Base-by-base conservation (phyloP, 2,113 vertebrate species). In the Prunella fulvescens region DNA sequence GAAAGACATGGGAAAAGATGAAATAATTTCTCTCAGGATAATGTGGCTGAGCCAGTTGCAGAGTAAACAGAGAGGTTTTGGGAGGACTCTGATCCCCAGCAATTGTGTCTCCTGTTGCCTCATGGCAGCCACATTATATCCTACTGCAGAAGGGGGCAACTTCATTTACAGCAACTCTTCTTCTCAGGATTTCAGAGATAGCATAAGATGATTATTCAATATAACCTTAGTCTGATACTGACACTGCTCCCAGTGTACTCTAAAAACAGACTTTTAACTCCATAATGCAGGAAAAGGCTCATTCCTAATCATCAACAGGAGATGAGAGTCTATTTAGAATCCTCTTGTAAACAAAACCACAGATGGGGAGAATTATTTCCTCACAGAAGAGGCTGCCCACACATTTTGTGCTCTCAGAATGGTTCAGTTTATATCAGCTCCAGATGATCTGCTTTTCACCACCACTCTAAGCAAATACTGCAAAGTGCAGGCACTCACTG, bases 241-340 rank as follows among this genome's bases (percentile, higher is more conserved):
- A 31, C 26, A 39, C 31, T 56, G 35, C 20, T 31, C 26, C 28
- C 61, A 65, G n/a, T 5, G 9, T 64, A 37, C 35, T 60, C 64
- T 20, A 51, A 62, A 69, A 86, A 13, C 6, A 70, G 85, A 80
- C 50, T 90, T 87, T 67, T 73, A 70, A 73, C 47, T 44, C 58
- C 39, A 20, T 61, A 57, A 61, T 35, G 61, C 69, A 70, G 45
- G 31, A 70, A 72, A 7, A 85, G 4, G 28, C 54, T 82, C 69
- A 53, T 70, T 66, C 53, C 58, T 80, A 70, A 62, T 64, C 71
- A 90, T 56, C 70, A 56, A 4, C 42, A 58, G 24, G 51, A 78
- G 54, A 67, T 42, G 50, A 82, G 35, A n/a, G 12, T 90, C 85
- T 86, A 92, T 95, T 95, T 93, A 92, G 91, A 93, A 86, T 78